Conservation (phyloP, 64 coral and sea anemone genomes). For the Astreopora myriophthalma region DNA sequence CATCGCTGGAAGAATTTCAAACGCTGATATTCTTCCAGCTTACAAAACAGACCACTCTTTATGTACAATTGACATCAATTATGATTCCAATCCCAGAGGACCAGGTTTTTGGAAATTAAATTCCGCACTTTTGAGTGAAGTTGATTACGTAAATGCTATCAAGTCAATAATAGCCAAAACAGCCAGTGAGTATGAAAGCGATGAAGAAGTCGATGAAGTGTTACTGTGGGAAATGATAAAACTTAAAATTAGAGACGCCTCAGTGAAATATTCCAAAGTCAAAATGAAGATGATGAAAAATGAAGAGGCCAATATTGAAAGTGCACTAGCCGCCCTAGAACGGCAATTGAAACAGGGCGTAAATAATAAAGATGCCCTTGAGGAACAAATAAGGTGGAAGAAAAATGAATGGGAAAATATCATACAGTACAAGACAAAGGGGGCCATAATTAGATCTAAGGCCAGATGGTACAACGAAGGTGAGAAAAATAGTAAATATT, state of each 20-base stretch:
- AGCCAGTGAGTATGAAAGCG: background rate
- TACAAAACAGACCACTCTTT: slow-evolving; percentile 34
- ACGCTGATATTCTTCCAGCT: slow-evolving; percentile 6
- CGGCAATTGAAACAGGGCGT: background rate
- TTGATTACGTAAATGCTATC: background rate
- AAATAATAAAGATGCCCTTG: background rate
- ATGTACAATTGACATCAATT: background rate
- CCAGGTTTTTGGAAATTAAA: slow-evolving; percentile 26
- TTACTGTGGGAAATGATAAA: slow-evolving; percentile 38
- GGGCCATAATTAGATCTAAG: slow-evolving; percentile 29
- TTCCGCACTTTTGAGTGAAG: background rate
- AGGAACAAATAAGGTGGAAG: background rate
- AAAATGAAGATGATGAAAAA: background rate
- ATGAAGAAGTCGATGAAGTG: background rate
- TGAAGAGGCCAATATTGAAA: background rate
- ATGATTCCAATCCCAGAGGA: background rate
- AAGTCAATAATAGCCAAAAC: background rate
- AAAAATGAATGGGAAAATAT: background rate
- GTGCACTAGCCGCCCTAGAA: background rate
- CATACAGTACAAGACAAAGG: background rate
- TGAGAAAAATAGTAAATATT: background rate
- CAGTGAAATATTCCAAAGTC: background rate
- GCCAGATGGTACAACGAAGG: slow-evolving; percentile 28
- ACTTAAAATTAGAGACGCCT: slow-evolving; percentile 26
- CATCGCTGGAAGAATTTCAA: background rate